Evolutionary conservation across 2,888 invertebrate genomes (phyloP), one percentile per base, ranked within the genome.

Genomic region (Meliscaeva auricollis): DNA sequence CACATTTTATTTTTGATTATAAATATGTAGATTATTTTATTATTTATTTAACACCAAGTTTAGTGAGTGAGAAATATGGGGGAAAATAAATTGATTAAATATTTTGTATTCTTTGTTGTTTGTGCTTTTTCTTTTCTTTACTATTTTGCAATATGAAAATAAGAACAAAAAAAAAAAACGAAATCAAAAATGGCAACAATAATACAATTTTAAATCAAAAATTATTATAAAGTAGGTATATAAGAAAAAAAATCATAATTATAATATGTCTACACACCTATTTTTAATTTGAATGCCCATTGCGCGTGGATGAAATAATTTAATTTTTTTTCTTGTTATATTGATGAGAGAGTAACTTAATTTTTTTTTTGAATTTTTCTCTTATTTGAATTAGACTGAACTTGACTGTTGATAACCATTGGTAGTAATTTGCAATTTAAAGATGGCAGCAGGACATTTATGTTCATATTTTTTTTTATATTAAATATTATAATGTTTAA

Each of bases 361-460:
- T 62, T 77, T 20, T 60, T 41, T 58, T n/a, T n/a, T n/a, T n/a
- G n/a, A n/a, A n/a, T n/a, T n/a, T n/a, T 26, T 68, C 8, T 3
- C 3, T 20, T 35, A 26, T 32, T 52, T 46, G 62, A 60, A 38
- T 41, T 68, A 46, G 68, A 84, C 68, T 76, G 76, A 64, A 64
- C 50, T 60, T 77, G 85, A 73, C 81, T 81, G 85, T 73, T 85
- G 84, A 80, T 68, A 81, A 81, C 62, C 73, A 66, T 68, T 64
- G 52, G 72, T 72, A 72, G 75, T 56, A 76, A 58, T 64, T 46
- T 77, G 70, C 66, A 75, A 81, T 85, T 79, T 84, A 84, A 72
- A 84, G 84, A 84, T 84, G 84, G 75, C 84, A 80, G 84, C 84
- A 80, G 75, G 80, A 75, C 75, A 80, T 80, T 84, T 72, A 74